Conservation (phyloP, 2,797 vertebrate genomes). For the Acanthopagrus latus region DNA sequence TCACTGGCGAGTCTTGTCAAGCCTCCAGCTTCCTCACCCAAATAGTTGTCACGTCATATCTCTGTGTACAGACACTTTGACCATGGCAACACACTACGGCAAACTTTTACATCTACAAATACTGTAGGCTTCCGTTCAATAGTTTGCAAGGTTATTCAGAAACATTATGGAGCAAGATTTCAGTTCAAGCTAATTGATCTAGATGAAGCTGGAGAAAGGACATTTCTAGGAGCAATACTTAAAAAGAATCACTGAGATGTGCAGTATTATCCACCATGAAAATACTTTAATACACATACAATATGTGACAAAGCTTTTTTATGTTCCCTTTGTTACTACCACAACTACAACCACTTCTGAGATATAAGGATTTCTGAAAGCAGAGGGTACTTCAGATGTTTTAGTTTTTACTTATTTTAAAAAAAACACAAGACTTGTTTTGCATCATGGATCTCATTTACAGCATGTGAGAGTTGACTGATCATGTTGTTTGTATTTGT, state of each 20-base stretch:
- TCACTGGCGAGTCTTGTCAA: slow-evolving; percentile 44
- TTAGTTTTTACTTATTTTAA: not conserved
- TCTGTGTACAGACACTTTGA: slow-evolving; percentile 27
- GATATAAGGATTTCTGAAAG: not conserved
- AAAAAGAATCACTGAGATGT: no score
- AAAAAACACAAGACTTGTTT: no score
- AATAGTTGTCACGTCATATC: slow-evolving; percentile 41
- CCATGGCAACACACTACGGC: slow-evolving; percentile 39
- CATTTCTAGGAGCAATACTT: not conserved
- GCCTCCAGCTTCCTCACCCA: slow-evolving; percentile 30
- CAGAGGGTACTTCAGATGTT: not conserved
- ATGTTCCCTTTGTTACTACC: no score
- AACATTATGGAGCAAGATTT: not conserved
- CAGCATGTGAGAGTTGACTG: not conserved
- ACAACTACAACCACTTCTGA: not conserved
- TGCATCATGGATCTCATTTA: not conserved
- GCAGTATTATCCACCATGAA: not conserved
- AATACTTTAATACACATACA: not conserved
- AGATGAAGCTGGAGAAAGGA: not conserved
- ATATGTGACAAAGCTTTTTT: no score
- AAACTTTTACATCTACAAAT: slow-evolving; percentile 11
- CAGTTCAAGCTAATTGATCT: not conserved
- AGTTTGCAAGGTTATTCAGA: not conserved
- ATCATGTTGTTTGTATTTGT: not conserved
- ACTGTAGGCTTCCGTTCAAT: not conserved